These are phyloP conservation scores for Amphimedon queenslandica DNA, from an alignment of 37 sponge, comb jelly and placozoan species.

Conservation along the genomic window DNA sequence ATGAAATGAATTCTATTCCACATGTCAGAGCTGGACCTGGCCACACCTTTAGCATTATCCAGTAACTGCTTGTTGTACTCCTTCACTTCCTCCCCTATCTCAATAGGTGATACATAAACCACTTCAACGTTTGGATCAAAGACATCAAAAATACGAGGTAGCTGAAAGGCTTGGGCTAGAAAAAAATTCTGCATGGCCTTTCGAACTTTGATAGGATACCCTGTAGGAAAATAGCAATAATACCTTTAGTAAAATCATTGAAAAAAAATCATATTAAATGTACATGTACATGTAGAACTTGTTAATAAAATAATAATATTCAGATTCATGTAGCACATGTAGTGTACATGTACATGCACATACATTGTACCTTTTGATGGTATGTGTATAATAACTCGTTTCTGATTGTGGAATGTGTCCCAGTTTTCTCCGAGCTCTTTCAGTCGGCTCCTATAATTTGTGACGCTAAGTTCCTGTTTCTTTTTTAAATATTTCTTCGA, in stretches of 20 bases:
- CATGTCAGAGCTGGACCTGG: background rate
- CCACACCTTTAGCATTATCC: constrained; percentile 30
- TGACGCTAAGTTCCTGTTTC: constrained; percentile 31
- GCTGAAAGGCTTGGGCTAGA: constrained; percentile 61
- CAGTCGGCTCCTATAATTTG: background rate
- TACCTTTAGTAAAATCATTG: too few species aligned
- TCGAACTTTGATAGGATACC: constrained; percentile 59
- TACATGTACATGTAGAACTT: constrained; percentile 2
- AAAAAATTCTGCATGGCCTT: constrained; percentile 38
- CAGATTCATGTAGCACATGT: too few species aligned
- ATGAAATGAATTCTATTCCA: constrained; percentile 64
- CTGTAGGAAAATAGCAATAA: too few species aligned
- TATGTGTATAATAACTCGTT: constrained; percentile 76
- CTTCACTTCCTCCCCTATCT: constrained; percentile 53
- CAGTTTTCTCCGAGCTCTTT: constrained; percentile 42
- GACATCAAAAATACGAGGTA: constrained; percentile 77
- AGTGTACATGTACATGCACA: too few species aligned
- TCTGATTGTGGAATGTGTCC: constrained; percentile 21
- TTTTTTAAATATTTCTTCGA: constrained; percentile 46
- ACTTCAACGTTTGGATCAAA: constrained; percentile 79
- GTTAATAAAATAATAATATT: background rate
- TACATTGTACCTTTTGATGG: constrained; percentile 72
- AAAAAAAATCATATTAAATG: background rate
- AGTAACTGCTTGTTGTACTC: constrained; percentile 77
- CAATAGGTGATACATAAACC: constrained; percentile 83